Evolutionary conservation across 2,888 invertebrate species (phyloP).

Genomic region (Tinea trinotella): DNA sequence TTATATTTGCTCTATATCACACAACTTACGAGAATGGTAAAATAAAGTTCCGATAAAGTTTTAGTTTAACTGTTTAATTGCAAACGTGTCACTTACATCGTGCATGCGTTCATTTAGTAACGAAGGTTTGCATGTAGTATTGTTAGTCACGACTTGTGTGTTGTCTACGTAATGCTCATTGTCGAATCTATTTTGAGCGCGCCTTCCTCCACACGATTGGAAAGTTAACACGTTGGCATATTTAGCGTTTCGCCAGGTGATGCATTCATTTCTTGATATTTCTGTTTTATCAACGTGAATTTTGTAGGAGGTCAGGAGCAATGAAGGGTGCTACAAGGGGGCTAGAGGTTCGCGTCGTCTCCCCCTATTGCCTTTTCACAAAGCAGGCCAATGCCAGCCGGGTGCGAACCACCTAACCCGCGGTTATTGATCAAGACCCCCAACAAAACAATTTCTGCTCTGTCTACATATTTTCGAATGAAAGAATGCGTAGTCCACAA

Average conservation of each 20-base stretch:
- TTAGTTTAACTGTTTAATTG: neutral
- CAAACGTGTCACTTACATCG: slow-evolving; percentile 1
- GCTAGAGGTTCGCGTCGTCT: slow-evolving; percentile 13
- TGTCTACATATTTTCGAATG: neutral
- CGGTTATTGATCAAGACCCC: slow-evolving; percentile 22
- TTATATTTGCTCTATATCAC: neutral
- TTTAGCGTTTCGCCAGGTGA: neutral
- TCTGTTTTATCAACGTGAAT: neutral
- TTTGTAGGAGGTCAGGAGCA: neutral
- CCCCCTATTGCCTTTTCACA: slow-evolving; percentile 20
- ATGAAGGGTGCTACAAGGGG: neutral
- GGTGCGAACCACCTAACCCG: slow-evolving; percentile 20
- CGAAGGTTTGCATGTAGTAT: neutral
- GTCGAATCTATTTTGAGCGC: slow-evolving; percentile 55
- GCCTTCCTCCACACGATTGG: slow-evolving; percentile 50
- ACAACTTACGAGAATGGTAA: neutral
- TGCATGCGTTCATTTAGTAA: neutral
- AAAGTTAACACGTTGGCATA: slow-evolving; percentile 59
- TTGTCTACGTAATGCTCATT: slow-evolving; percentile 43
- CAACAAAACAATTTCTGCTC: neutral
- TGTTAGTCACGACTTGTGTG: neutral
- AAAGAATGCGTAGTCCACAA: neutral
- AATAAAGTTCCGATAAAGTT: neutral
- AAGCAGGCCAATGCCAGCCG: slow-evolving; percentile 23
- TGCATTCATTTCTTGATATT: neutral